Base-by-base conservation (phyloP, 2,113 vertebrate species). In the Baryphthengus martii region DNA sequence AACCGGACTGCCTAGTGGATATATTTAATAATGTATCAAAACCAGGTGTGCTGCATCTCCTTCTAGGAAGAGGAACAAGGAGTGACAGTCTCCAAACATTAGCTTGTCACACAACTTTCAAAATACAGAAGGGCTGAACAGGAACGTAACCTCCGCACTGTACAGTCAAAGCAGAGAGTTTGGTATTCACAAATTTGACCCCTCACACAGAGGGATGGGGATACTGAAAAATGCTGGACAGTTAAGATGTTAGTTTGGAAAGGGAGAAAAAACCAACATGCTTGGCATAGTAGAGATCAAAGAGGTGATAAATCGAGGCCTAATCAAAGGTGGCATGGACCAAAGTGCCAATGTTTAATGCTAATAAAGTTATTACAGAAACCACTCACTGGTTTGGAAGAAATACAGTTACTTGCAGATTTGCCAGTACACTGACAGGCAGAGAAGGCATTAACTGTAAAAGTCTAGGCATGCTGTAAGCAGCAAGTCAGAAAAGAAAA, bases 21-120 rank as follows among this genome's bases (percentile, higher is more conserved):
- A 42, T 90, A 65, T 75, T 96, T 81, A 95, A 95, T 94, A 96
- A 92, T 92, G 73, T 66, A 94, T 96, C 92, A 95, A 78, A 94
- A 94, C 59, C 1, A 1, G 20, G 28, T 77, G 37, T 33, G 55
- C 68, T 44, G 29, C 42, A 63, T 31, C 72, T 85, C 74, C 44
- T 56, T 85, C 66, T 20, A 61, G 82, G 45, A 62, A 50, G 33
- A 90, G 73, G 75, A 95, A 84, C 25, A 44, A 31, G 39, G 68
- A 90, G 42, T 39, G 44, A 72, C 25, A 63, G 37, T 40, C 67
- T 84, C 78, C 92, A 88, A 93, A 94, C 82, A 88, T 31, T 19
- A 33, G 56, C 49, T 90, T 66, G 67, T 61, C 77, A 88, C 29
- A 85, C 50, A 80, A 11, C 39, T 50, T 65, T 28, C 42, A 78